phyloP scores from a whole-genome alignment of 2,113 vertebrate genomes.

The Mellivora capensis region DNA sequence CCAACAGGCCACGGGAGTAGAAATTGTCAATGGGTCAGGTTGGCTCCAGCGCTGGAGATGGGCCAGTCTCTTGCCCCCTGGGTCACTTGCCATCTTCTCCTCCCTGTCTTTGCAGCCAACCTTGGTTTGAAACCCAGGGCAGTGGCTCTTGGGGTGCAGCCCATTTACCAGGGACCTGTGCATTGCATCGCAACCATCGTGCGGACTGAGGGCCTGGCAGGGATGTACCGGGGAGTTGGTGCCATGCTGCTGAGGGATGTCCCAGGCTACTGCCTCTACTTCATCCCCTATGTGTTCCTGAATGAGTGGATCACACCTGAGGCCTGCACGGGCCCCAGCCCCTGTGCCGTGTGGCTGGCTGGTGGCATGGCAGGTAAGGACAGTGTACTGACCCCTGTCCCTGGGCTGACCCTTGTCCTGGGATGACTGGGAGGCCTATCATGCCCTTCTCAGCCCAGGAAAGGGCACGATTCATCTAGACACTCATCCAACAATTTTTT shows the following conservation, averaged over 20 bases:
- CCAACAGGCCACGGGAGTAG: accelerated
- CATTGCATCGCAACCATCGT: constrained; percentile 92
- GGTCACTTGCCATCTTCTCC: neutral
- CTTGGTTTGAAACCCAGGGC: constrained; percentile 79
- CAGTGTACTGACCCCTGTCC: accelerated
- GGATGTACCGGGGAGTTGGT: constrained; percentile 89
- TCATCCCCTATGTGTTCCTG: constrained; percentile 91
- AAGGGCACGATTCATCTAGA: neutral
- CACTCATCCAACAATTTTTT: neutral
- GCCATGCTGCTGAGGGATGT: constrained; percentile 95
- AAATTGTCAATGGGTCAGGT: neutral
- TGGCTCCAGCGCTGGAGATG: neutral
- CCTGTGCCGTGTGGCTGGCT: constrained; percentile 89
- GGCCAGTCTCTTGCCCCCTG: neutral
- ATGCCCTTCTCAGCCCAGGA: neutral
- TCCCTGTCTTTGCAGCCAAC: constrained; percentile 78
- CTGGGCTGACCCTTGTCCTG: neutral
- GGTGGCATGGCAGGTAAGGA: constrained; percentile 93
- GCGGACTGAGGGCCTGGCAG: constrained; percentile 88
- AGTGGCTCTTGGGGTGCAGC: constrained; percentile 74
- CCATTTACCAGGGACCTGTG: constrained; percentile 88
- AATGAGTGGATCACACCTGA: constrained; percentile 88
- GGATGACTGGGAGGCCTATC: neutral
- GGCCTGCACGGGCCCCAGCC: constrained; percentile 77
- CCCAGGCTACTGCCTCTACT: constrained; percentile 94